These are phyloP conservation scores for Austrofundulus limnaeus DNA, from an alignment of 2,113 vertebrate species.

Conservation along the genomic window DNA sequence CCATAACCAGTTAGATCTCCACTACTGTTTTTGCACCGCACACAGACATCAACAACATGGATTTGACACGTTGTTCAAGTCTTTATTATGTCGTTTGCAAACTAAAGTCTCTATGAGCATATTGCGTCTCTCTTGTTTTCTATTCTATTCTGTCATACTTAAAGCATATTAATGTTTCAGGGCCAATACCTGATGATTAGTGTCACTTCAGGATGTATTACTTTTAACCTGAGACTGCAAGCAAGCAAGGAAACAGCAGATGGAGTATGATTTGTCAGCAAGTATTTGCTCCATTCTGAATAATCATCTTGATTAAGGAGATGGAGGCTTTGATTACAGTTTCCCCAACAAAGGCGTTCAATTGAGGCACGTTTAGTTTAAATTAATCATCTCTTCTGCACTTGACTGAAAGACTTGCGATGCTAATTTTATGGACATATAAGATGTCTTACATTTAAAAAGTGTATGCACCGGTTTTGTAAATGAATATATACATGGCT, in stretches of 20 bases:
- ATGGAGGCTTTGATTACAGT: constrained; percentile 38
- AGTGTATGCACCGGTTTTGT: background rate
- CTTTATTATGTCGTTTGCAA: constrained; percentile 2
- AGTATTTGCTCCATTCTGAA: constrained; percentile 20
- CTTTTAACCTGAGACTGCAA: constrained; percentile 43
- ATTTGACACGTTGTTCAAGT: constrained; percentile 11
- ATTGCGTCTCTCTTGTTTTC: constrained; percentile 9
- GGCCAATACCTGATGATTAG: constrained; percentile 39
- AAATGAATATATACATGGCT: background rate
- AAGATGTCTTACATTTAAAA: background rate
- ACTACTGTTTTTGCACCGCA: constrained; percentile 1
- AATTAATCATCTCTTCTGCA: constrained; percentile 25
- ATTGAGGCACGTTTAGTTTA: constrained; percentile 32
- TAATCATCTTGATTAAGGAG: constrained; percentile 42
- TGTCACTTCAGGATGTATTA: constrained; percentile 39
- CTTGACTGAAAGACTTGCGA: constrained; percentile 26
- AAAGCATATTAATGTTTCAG: constrained; percentile 31
- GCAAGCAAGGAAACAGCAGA: constrained; percentile 40
- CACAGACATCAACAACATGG: background rate
- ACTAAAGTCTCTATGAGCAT: constrained; percentile 4
- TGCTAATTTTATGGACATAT: background rate
- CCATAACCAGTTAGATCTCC: background rate
- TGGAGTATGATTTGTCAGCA: constrained; percentile 27
- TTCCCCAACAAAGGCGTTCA: constrained; percentile 24
- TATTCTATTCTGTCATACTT: background rate